Conservation (phyloP, 2,888 invertebrate genomes). For the Geophilus truncorum region DNA sequence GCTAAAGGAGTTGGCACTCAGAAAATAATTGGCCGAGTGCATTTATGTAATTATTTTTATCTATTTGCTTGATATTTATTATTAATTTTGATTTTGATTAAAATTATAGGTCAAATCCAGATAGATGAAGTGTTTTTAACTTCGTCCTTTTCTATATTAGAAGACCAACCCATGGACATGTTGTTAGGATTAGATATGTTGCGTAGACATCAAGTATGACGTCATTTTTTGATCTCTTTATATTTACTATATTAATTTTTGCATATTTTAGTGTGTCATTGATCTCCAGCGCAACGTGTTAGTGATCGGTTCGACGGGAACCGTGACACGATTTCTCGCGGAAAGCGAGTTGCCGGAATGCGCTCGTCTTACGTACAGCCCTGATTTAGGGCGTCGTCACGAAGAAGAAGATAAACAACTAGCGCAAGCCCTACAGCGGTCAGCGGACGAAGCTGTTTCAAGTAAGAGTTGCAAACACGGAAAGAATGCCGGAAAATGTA, state of each 20-base stretch:
- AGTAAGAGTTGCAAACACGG: background rate
- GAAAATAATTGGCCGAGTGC: conserved; percentile 90
- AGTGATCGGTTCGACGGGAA: conserved; percentile 89
- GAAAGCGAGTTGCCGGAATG: conserved; percentile 76
- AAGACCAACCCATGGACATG: conserved; percentile 98
- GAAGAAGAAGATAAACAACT: conserved; percentile 44
- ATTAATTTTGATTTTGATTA: background rate
- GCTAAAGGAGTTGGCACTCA: conserved; percentile 98
- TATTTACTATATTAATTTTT: background rate
- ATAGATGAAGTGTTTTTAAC: conserved; percentile 90
- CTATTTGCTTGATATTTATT: background rate
- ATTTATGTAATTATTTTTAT: conserved; percentile 61
- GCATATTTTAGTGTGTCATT: conserved; percentile 67
- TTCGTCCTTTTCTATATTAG: conserved; percentile 92
- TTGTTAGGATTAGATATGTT: conserved; percentile 95
- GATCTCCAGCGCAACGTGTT: conserved; percentile 83
- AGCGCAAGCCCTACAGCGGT: conserved; percentile 46
- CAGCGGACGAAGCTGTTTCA: conserved; percentile 41
- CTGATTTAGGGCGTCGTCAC: conserved; percentile 18
- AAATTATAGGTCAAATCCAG: conserved; percentile 67
- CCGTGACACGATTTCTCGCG: conserved; percentile 79
- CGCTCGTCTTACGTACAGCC: conserved; percentile 63
- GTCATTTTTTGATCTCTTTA: background rate
- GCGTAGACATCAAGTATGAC: conserved; percentile 84
- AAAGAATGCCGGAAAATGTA: background rate